These are phyloP conservation scores for Aramus guarauna DNA, from an alignment of 2,113 vertebrate species.

Conservation along the genomic window DNA sequence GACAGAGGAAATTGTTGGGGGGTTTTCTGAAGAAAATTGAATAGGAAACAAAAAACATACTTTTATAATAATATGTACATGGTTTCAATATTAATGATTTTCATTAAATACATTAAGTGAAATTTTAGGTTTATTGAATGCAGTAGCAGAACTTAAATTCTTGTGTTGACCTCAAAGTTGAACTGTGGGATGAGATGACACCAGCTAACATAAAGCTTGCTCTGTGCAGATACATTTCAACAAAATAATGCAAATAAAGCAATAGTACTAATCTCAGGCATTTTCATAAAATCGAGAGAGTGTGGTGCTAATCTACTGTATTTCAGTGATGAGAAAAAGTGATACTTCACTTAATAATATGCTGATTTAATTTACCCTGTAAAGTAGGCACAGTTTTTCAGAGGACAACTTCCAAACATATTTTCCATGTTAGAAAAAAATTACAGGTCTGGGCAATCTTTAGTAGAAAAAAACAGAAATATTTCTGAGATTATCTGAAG, in stretches of 20 bases:
- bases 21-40: neutral
- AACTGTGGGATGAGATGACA: neutral
- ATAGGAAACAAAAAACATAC: neutral
- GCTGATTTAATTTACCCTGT: neutral
- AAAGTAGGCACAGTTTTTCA: neutral
- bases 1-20: too few relatives aligned
- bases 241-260: neutral
- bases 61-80: neutral
- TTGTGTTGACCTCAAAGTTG: neutral
- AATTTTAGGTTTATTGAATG: neutral
- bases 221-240: neutral
- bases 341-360: neutral
- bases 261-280: neutral
- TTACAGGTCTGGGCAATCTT: neutral
- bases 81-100: neutral
- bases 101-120: neutral
- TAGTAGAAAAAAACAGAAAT: neutral
- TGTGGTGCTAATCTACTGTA: neutral
- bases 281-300: neutral
- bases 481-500: neutral
- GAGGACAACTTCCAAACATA: neutral
- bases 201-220: neutral
- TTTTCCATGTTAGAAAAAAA: neutral
- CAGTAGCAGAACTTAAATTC: neutral
- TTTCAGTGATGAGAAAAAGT: neutral